phyloP scores from a whole-genome alignment of 2,888 invertebrate genomes.

The Operophtera brumata region DNA sequence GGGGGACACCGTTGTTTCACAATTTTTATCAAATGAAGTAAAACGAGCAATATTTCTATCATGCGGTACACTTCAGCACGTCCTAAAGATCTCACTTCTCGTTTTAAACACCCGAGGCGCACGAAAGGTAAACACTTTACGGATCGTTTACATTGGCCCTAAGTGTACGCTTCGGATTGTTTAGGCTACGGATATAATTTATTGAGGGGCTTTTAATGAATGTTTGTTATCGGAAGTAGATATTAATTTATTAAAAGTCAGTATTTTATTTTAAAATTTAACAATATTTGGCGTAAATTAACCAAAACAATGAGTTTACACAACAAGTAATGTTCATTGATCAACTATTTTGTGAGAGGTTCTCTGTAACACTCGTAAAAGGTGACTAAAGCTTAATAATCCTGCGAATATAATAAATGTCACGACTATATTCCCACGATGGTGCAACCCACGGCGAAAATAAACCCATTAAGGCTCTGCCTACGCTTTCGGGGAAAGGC shows the following conservation, averaged over 20 bases:
- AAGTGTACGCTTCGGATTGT: slow-evolving; percentile 47
- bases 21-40: background rate
- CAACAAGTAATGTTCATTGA: too few relatives aligned
- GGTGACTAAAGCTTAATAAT: too few relatives aligned
- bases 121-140: slow-evolving; percentile 55
- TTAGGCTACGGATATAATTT: slow-evolving; percentile 41
- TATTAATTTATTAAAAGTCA: slow-evolving; percentile 2
- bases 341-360: too few relatives aligned
- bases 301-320: too few relatives aligned
- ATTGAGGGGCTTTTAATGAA: slow-evolving; percentile 28
- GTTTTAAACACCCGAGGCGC: slow-evolving; percentile 40
- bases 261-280: background rate
- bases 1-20: too few relatives aligned
- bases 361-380: too few relatives aligned
- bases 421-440: too few relatives aligned
- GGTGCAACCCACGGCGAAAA: too few relatives aligned
- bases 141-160: slow-evolving; percentile 51
- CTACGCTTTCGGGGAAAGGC: too few relatives aligned
- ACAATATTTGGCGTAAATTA: too few relatives aligned
- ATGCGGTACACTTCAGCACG: slow-evolving; percentile 32
- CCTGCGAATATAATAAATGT: too few relatives aligned
- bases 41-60: slow-evolving; percentile 32
- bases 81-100: slow-evolving; percentile 37
- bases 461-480: too few relatives aligned
- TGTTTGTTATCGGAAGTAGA: background rate